These are phyloP conservation scores for Tympanuchus pallidicinctus DNA, from an alignment of 2,113 vertebrate genomes.

Conservation along the genomic window DNA sequence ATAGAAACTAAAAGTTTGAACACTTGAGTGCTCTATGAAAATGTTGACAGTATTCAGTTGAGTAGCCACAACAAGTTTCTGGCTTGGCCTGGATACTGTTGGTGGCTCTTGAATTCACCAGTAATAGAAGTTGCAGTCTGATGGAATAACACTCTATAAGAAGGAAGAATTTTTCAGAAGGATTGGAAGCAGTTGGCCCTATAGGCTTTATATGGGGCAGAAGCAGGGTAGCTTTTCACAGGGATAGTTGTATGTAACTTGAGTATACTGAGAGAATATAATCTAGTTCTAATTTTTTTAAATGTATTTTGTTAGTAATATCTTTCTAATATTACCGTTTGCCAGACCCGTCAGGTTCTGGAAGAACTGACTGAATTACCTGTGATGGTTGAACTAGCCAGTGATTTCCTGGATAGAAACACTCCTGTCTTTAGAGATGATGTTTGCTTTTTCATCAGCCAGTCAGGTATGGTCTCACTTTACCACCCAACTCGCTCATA, in stretches of 20 bases:
- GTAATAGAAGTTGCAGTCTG: fast-evolving
- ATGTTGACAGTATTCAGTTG: not conserved
- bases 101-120: not conserved
- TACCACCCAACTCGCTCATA: not conserved
- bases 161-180: not conserved
- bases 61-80: not conserved
- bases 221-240: not conserved
- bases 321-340: not conserved
- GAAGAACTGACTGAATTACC: slow-evolving; percentile 96
- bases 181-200: not conserved
- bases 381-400: slow-evolving; percentile 98
- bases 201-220: not conserved
- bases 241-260: not conserved
- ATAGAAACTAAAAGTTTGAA: not conserved
- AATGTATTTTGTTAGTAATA: not conserved
- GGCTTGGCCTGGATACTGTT: not conserved
- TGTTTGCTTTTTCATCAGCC: slow-evolving; percentile 99
- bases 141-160: not conserved
- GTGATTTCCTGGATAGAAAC: slow-evolving; percentile 98
- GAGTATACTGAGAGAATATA: not conserved
- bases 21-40: not conserved
- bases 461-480: slow-evolving; percentile 85
- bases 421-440: slow-evolving; percentile 97
- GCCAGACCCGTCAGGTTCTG: slow-evolving; percentile 95
- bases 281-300: not conserved